Conservation (phyloP, 2,113 vertebrate species). For the Microtus pennsylvanicus region DNA sequence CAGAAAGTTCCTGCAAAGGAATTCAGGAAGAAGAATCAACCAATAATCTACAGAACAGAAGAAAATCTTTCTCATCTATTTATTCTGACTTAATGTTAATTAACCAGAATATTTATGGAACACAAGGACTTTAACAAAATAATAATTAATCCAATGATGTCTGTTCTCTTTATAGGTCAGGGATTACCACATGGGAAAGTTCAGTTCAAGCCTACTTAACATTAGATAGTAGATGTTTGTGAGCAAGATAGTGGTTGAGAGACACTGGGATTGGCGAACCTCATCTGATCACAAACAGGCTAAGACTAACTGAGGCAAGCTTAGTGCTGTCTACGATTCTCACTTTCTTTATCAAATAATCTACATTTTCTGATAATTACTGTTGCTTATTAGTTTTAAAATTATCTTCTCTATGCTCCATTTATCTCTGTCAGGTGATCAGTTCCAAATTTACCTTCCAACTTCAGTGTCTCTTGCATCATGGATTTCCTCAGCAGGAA, state of each 20-base stretch:
- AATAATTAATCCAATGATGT: neutral
- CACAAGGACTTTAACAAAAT: neutral
- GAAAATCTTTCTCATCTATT: neutral
- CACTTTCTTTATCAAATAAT: slow-evolving; percentile 35
- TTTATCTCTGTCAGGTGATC: neutral
- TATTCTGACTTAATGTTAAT: neutral
- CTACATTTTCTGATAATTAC: neutral
- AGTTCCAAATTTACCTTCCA: neutral
- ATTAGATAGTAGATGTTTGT: neutral
- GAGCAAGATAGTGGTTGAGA: neutral
- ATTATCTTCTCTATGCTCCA: neutral
- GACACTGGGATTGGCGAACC: neutral
- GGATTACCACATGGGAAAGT: neutral
- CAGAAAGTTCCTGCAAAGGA: neutral
- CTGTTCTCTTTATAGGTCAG: neutral
- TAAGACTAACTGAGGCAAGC: neutral
- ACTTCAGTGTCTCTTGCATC: neutral
- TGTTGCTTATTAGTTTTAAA: neutral
- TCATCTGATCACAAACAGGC: neutral
- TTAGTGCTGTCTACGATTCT: neutral
- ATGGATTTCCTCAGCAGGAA: neutral
- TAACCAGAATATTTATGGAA: neutral
- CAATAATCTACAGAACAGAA: neutral
- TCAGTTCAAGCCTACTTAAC: neutral
- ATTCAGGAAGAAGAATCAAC: neutral